These are phyloP conservation scores for Seriola rivoliana DNA, from an alignment of 2,113 vertebrate species.

Conservation along the genomic window DNA sequence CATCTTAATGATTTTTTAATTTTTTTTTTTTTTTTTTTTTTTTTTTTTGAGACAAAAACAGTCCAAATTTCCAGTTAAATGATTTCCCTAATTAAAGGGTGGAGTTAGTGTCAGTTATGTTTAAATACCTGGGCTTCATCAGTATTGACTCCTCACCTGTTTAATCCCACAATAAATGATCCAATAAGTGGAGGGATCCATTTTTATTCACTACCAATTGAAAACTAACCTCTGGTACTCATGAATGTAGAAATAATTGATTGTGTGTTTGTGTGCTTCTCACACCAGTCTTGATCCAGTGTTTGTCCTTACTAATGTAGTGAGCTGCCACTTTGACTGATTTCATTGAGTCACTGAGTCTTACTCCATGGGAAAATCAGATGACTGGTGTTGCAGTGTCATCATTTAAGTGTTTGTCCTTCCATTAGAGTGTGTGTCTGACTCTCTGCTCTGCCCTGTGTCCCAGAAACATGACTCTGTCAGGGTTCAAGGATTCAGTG, in stretches of 20 bases:
- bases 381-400: background rate
- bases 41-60: conserved; percentile 2
- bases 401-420: background rate
- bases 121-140: conserved; percentile 24
- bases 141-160: background rate
- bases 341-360: conserved; percentile 38
- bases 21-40: background rate
- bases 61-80: background rate
- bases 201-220: conserved; percentile 36
- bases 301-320: conserved; percentile 24
- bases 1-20: conserved; percentile 6
- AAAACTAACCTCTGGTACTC: conserved; percentile 30
- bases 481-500: conserved; percentile 85
- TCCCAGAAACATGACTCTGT: conserved; percentile 89
- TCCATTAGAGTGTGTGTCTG: conserved; percentile 15
- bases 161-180: conserved; percentile 8
- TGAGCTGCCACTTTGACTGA: conserved; percentile 19
- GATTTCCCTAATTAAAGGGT: conserved; percentile 18
- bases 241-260: conserved; percentile 22
- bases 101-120: conserved; percentile 8
- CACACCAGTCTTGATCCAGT: conserved; percentile 16
- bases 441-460: conserved; percentile 37
- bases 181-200: conserved; percentile 19
- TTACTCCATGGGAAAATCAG: conserved; percentile 9
- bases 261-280: conserved; percentile 10